A percentile compares a stretch with the other conserved stretches of the same genome.
Conservation (phyloP, 2,888 invertebrate genomes). For the Vesta saturnalis region DNA sequence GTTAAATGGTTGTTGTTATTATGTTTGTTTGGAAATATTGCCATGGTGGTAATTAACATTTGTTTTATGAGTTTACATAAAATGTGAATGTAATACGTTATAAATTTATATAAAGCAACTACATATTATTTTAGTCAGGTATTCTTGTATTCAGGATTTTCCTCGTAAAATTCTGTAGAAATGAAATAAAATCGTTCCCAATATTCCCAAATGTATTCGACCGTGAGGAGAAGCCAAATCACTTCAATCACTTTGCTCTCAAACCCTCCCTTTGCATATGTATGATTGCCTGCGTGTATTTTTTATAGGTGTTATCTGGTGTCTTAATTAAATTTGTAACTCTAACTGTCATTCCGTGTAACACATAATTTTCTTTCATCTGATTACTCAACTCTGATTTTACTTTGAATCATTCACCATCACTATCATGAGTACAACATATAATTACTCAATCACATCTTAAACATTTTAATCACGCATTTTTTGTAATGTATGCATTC, state of each 20-base stretch:
- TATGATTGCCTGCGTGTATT: conserved; percentile 49
- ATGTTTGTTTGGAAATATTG: too few species aligned
- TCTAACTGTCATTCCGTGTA: conserved; percentile 46
- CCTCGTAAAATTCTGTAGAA: conserved; percentile 21
- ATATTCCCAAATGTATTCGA: conserved; percentile 38
- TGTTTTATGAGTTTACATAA: too few species aligned
- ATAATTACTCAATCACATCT: conserved; percentile 23
- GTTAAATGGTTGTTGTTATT: too few species aligned
- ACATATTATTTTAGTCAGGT: conserved; percentile 15
- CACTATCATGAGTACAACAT: conserved; percentile 28
- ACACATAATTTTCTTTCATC: conserved; percentile 34
- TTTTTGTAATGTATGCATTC: not conserved
- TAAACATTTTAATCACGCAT: conserved; percentile 25
- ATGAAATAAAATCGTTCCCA: conserved; percentile 34
- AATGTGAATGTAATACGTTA: not conserved
- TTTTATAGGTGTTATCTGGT: conserved; percentile 52
- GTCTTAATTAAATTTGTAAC: conserved; percentile 51
- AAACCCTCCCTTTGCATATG: conserved; percentile 43
- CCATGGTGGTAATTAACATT: too few species aligned
- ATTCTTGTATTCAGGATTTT: conserved; percentile 13
- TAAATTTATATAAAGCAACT: not conserved
- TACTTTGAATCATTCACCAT: conserved; percentile 40
- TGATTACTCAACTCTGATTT: conserved; percentile 45
- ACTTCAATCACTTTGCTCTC: conserved; percentile 41
- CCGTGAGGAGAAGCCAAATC: conserved; percentile 45